A percentile compares a stretch with the other conserved stretches of the same genome.
Evolutionary conservation across 1,140 invertebrate species (phyloP).

Genomic region (Drosophila sp.): DNA sequence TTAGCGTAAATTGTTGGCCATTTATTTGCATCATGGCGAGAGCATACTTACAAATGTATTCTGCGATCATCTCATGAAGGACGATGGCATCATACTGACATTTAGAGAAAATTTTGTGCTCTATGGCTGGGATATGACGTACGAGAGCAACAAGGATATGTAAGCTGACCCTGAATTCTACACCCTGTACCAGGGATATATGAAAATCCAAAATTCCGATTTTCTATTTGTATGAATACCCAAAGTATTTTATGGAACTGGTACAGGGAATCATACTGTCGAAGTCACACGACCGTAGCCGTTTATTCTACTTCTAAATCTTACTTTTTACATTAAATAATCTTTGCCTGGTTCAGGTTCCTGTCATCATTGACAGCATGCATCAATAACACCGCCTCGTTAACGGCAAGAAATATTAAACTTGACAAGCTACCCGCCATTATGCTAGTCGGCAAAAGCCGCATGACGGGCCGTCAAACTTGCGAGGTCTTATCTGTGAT

Average conservation of each 20-base stretch:
- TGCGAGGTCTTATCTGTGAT: slow-evolving; percentile 92
- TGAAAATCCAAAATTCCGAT: no score
- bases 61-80: slow-evolving; percentile 96
- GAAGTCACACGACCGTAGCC: no score
- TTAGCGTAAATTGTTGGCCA: slow-evolving; percentile 95
- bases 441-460: slow-evolving; percentile 93
- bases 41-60: slow-evolving; percentile 98
- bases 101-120: slow-evolving; percentile 95
- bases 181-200: no score
- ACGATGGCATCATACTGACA: slow-evolving; percentile 94
- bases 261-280: no score
- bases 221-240: no score
- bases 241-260: not conserved
- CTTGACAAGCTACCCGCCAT: slow-evolving; percentile 94
- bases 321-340: not conserved
- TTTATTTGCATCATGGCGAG: slow-evolving; percentile 97
- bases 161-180: slow-evolving; percentile 74
- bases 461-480: slow-evolving; percentile 91
- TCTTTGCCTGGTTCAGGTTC: slow-evolving; percentile 85
- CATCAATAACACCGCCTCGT: slow-evolving; percentile 87
- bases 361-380: slow-evolving; percentile 88
- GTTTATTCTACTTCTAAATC: no score
- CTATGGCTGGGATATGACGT: slow-evolving; percentile 98
- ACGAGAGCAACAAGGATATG: slow-evolving; percentile 93
- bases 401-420: slow-evolving; percentile 92